Evolutionary conservation across 2,797 vertebrate species (phyloP).

Genomic region (Propithecus deckenii): DNA sequence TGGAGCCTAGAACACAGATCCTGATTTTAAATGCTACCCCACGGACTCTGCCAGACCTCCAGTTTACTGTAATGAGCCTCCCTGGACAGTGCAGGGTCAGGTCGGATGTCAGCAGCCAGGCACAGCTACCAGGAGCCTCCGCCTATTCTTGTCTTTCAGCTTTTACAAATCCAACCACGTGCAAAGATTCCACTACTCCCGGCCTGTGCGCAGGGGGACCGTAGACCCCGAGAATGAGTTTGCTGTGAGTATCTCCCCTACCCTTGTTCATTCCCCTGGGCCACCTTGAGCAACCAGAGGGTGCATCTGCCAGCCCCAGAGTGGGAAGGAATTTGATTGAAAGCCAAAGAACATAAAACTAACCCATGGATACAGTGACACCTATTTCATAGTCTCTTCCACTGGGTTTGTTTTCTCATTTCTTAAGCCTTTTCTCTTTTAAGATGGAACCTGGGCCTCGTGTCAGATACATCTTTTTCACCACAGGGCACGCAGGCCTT

Average conservation of each 20-base stretch:
- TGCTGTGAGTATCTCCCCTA: slow-evolving; percentile 88
- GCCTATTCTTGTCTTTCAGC: slow-evolving; percentile 83
- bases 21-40: not conserved
- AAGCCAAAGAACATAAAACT: not conserved
- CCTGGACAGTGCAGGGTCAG: not conserved
- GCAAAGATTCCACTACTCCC: slow-evolving; percentile 96
- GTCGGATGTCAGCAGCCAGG: not conserved
- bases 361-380: fast-evolving
- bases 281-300: not conserved
- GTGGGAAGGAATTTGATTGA: not conserved
- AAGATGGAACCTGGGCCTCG: not conserved
- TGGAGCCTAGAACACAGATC: not conserved
- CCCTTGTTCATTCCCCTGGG: not conserved
- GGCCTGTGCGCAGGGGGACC: slow-evolving; percentile 94
- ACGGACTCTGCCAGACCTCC: too few relatives aligned
- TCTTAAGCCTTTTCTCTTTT: not conserved
- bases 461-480: not conserved
- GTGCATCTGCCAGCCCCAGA: not conserved
- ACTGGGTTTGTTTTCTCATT: not conserved
- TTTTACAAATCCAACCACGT: slow-evolving; percentile 99
- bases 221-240: slow-evolving; percentile 98
- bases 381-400: not conserved
- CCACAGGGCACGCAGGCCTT: not conserved
- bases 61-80: not conserved
- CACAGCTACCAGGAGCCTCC: not conserved